Evolutionary conservation across 2,113 vertebrate genomes (phyloP), one percentile per base, ranked within the genome.

Genomic region (Acrocephalus kingi): DNA sequence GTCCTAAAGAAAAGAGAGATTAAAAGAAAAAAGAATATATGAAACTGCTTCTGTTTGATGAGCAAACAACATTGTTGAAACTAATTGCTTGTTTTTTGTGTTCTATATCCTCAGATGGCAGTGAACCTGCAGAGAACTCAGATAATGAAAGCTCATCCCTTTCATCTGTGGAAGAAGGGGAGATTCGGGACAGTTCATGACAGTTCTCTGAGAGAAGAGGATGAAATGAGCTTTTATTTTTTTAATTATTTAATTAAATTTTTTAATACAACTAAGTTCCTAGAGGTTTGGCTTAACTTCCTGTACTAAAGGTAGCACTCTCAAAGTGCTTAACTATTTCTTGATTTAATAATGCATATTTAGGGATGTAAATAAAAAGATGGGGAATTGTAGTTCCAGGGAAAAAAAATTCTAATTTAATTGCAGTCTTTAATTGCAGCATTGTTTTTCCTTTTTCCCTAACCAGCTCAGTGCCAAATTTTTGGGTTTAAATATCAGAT

Each of bases 131-230:
- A 74, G 91, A 96, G 89, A 96, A 92, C 55, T 81, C 84, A 25
- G 92, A 90, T 81, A 89, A 14, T 88, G 96, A 96, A 96, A 94
- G 87, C 56, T 97, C 94, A 80, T 93, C 89, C 52, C 89, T 95
- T 95, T 96, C 96, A 56, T 94, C 96, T 79, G 16, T 94, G 75
- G 97, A 98, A 97, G 97, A 97, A 93, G 96, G 93, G 71, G 97
- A 97, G 94, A 95, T 95, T 80, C 96, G 85, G 61, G 97, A 97
- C 39, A 95, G 54, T 79, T 88, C 54, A 52, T 97, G 91, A 97
- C 14, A 19, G 62, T 63, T 64, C 66, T 79, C 71, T 79, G 59
- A 75, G 52, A 85, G 43, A 75, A 86, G 61, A 81, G 56, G 35
- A 58, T 64, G 77, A 77, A 79, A 90, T 75, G 31, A 48, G 52